These are phyloP conservation scores for Pteronotus mesoamericanus DNA, from an alignment of 2,797 vertebrate species.

Conservation along the genomic window DNA sequence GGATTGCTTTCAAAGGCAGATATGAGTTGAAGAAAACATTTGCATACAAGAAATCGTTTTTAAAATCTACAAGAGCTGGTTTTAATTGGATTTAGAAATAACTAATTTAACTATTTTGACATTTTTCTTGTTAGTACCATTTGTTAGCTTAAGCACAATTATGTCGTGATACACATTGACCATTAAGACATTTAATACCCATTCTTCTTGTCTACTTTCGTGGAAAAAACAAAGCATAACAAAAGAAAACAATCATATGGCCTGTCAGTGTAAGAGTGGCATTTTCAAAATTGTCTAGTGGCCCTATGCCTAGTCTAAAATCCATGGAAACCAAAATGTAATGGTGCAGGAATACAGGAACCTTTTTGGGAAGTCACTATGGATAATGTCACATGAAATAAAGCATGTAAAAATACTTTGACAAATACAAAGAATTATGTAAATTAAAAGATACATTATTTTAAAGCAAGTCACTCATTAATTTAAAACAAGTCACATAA, in stretches of 20 bases:
- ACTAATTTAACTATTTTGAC: background rate
- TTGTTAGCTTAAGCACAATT: background rate
- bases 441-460: background rate
- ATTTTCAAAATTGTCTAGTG: conserved; percentile 5
- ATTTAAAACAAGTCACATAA: background rate
- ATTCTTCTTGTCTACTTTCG: background rate
- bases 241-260: background rate
- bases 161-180: background rate
- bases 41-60: background rate
- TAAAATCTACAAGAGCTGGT: background rate
- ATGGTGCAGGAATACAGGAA: background rate
- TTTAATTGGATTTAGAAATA: background rate
- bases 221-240: background rate
- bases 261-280: background rate
- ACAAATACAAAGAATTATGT: background rate
- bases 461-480: background rate
- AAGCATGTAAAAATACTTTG: background rate
- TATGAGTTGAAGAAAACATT: background rate
- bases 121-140: background rate
- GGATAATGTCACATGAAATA: background rate
- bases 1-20: background rate
- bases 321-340: background rate
- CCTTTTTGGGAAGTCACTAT: background rate
- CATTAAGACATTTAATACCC: background rate
- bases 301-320: background rate